phyloP scores from a whole-genome alignment of 2,888 invertebrate genomes.

The Tenthredo notha region DNA sequence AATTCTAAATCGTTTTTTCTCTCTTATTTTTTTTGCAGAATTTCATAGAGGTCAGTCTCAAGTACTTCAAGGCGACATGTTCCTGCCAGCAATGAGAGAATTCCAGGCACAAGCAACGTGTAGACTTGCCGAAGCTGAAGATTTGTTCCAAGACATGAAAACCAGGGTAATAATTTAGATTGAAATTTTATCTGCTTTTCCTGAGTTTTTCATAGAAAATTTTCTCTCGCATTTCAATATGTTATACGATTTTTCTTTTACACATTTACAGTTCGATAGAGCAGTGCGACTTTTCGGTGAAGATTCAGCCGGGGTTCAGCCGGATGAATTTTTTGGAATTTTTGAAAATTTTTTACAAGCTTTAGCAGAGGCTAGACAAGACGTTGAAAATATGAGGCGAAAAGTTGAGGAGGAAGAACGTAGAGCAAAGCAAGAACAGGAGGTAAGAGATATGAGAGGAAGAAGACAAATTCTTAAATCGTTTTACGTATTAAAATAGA shows the following conservation, averaged over 20 bases:
- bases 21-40: constrained; percentile 77
- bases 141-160: constrained; percentile 97
- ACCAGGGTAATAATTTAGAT: constrained; percentile 80
- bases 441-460: constrained; percentile 78
- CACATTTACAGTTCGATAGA: constrained; percentile 87
- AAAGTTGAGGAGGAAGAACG: constrained; percentile 95
- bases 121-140: constrained; percentile 94
- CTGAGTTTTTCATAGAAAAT: constrained; percentile 24
- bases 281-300: constrained; percentile 95
- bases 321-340: constrained; percentile 96
- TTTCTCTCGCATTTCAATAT: constrained; percentile 8
- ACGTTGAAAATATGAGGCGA: constrained; percentile 91
- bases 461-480: background rate
- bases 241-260: constrained; percentile 53
- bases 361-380: constrained; percentile 91
- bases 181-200: no score
- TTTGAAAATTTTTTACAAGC: constrained; percentile 93
- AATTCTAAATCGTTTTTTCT: background rate
- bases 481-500: background rate
- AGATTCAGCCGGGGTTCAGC: constrained; percentile 90
- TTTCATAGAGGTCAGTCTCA: constrained; percentile 90
- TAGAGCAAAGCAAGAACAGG: constrained; percentile 92
- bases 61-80: constrained; percentile 87
- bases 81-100: constrained; percentile 95
- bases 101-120: constrained; percentile 96